phyloP scores from a whole-genome alignment of 2,113 vertebrate genomes.

The Chloroceryle aenea region DNA sequence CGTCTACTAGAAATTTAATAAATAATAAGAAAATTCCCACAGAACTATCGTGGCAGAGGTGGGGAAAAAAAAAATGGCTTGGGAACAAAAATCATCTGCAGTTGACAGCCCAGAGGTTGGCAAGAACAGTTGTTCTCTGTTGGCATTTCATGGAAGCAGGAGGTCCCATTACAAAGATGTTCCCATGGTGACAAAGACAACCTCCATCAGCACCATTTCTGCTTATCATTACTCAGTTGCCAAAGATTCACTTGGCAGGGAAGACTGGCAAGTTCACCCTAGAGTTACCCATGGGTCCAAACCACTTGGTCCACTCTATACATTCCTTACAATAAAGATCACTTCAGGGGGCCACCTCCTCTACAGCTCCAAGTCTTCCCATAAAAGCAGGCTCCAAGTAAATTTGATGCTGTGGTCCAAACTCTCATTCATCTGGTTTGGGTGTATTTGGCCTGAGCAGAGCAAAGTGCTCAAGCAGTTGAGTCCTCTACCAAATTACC shows the following conservation, averaged over 20 bases:
- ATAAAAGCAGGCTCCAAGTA: not conserved
- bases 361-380: not conserved
- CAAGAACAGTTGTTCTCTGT: not conserved
- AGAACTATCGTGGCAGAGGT: not conserved
- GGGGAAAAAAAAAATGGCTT: not conserved
- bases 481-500: not conserved
- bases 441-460: not conserved
- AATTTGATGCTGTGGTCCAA: rapidly evolving
- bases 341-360: not conserved
- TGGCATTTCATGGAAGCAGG: not conserved
- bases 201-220: not conserved
- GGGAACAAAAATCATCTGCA: not conserved
- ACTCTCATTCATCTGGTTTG: not conserved
- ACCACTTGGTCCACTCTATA: not conserved
- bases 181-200: not conserved
- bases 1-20: not conserved
- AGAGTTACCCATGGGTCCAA: not conserved
- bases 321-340: not conserved
- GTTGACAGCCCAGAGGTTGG: not conserved
- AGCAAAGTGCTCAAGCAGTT: not conserved
- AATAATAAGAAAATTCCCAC: not conserved
- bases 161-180: not conserved
- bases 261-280: not conserved
- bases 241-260: not conserved
- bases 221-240: not conserved